Evolutionary conservation across 2,888 invertebrate species (phyloP).

Genomic region (Lapara coniferarum): DNA sequence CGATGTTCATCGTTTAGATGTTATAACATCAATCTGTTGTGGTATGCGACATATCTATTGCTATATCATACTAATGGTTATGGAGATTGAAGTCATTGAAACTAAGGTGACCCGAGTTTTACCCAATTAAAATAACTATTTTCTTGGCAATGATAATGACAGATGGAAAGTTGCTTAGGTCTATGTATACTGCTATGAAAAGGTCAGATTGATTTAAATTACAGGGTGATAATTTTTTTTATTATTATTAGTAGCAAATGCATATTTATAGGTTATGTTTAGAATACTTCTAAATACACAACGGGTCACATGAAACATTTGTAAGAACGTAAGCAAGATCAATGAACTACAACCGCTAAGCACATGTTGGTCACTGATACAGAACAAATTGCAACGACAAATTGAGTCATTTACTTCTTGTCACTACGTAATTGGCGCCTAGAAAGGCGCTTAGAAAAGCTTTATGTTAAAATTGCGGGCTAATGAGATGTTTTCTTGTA

Average conservation of each 20-base stretch:
- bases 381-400: slow-evolving; percentile 52
- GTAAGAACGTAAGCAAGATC: slow-evolving; percentile 55
- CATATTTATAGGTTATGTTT: slow-evolving; percentile 62
- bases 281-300: slow-evolving; percentile 65
- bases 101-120: background rate
- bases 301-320: slow-evolving; percentile 58
- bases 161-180: background rate
- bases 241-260: slow-evolving; percentile 40
- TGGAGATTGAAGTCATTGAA: background rate
- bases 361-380: slow-evolving; percentile 54
- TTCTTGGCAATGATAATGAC: slow-evolving; percentile 1
- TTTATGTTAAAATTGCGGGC: background rate
- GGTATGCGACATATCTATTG: too few species aligned
- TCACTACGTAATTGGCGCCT: slow-evolving; percentile 35
- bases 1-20: slow-evolving; percentile 26
- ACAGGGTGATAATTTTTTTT: too few species aligned
- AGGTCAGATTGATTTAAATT: slow-evolving; percentile 7
- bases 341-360: slow-evolving; percentile 52
- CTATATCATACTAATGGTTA: too few species aligned
- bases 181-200: background rate
- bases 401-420: slow-evolving; percentile 55
- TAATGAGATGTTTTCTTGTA: background rate
- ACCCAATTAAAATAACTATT: background rate
- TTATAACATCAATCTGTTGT: too few species aligned
- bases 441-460: too few species aligned